phyloP scores from a whole-genome alignment of 2,113 vertebrate species.

The Tragulus kanchil region DNA sequence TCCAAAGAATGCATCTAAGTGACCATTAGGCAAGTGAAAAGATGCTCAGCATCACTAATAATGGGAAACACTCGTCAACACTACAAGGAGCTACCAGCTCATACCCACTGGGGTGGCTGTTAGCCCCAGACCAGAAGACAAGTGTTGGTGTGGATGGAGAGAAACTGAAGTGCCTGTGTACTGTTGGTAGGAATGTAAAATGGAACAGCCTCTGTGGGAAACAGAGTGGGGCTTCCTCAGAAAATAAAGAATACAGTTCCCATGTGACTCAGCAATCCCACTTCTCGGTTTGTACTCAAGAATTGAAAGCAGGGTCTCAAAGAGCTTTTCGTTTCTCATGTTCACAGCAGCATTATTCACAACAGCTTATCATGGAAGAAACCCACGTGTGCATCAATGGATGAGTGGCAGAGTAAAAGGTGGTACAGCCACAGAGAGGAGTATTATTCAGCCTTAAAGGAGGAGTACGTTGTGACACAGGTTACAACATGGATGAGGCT shows the following conservation, averaged over 20 bases:
- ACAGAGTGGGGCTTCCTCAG: neutral
- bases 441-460: neutral
- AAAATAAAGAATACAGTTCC: neutral
- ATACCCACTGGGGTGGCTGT: too few relatives aligned
- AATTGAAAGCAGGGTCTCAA: neutral
- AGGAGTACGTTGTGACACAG: neutral
- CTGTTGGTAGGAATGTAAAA: neutral
- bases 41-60: neutral
- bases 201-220: neutral
- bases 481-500: neutral
- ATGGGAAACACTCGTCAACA: neutral
- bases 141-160: neutral
- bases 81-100: neutral
- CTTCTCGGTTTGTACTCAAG: neutral
- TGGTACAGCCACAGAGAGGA: neutral
- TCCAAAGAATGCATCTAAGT: neutral
- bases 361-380: neutral
- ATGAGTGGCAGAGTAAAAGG: neutral
- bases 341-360: neutral
- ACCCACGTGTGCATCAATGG: too few relatives aligned
- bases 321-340: neutral
- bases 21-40: neutral
- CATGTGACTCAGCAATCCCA: neutral
- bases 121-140: neutral
- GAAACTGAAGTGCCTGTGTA: neutral